Base-by-base conservation (phyloP, 2,888 invertebrate species). In the Epistrophe grossulariae region DNA sequence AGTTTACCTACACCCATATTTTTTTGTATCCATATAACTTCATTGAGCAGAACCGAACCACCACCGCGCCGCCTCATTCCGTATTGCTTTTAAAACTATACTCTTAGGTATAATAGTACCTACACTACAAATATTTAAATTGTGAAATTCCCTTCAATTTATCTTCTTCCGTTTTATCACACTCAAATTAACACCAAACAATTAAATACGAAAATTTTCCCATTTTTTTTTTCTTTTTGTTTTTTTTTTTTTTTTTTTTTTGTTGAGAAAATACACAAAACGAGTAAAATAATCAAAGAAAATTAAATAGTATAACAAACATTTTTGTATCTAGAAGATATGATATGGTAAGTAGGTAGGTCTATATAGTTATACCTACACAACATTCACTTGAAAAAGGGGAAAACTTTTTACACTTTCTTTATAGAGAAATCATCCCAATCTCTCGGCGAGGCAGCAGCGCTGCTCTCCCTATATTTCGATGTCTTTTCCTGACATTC, bases 121-220 rank as follows among this genome's bases (percentile, higher is more conserved):
- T 62, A 48, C 60, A n/a, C 45, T 62, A 55, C 45, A 40, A 19
- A 57, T 64, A 72, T 68, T 68, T 28, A 45, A 71, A 79, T 87
- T 87, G 78, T 79, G 82, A 87, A 87, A 82, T 79, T 82, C 70
- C 78, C 70, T 72, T 80, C 68, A 48, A 66, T 55, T 13, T 57
- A 79, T 71, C 45, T 59, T 71, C 74, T 80, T 81, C 73, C 62
- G 68, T 81, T 78, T 85, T 78, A 81, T 81, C 78, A 64, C 83
- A 87, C 83, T 83, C 79, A 87, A 83, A 83, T 87, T 83, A 87
- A 87, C 87, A 83, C 83, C 74, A 68, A 50, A 79, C 79, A 87
- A 87, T 87, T 83, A 87, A 83, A 70, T 79, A 83, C 45, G 40
- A 83, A 80, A 87, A 87, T 76, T 79, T 79, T 66, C 83, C 74